A percentile compares a stretch with the other conserved stretches of the same genome.
Conservation (phyloP, 2,113 vertebrate genomes). For the Progne subis region DNA sequence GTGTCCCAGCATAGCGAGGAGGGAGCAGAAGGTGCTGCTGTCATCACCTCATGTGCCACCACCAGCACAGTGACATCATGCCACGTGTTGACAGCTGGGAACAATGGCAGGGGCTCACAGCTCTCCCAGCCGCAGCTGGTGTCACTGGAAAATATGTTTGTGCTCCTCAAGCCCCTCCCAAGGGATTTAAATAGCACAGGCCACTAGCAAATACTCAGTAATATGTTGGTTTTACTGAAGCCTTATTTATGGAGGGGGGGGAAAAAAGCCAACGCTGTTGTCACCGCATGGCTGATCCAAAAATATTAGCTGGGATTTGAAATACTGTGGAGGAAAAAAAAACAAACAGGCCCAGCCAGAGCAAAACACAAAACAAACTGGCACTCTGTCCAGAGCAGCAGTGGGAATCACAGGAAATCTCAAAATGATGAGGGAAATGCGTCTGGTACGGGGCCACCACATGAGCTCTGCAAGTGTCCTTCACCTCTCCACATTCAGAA, state of each 20-base stretch:
- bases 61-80: neutral
- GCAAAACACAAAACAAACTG: neutral
- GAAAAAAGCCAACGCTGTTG: neutral
- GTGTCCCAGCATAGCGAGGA: neutral
- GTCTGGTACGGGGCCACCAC: fast-evolving
- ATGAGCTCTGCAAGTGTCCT: fast-evolving
- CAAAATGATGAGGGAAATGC: neutral
- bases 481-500: fast-evolving
- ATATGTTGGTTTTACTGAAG: neutral
- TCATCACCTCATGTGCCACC: neutral
- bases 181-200: neutral
- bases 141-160: neutral
- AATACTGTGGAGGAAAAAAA: neutral
- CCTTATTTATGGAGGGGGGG: neutral
- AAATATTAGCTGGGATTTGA: neutral
- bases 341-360: neutral
- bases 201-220: neutral
- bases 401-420: neutral
- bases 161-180: neutral
- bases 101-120: neutral
- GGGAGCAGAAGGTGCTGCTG: neutral
- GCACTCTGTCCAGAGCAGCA: neutral
- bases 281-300: neutral
- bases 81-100: neutral
- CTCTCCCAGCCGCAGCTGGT: neutral